Evolutionary conservation across 1,140 invertebrate genomes (phyloP).

Genomic region (Drosophila nannoptera): DNA sequence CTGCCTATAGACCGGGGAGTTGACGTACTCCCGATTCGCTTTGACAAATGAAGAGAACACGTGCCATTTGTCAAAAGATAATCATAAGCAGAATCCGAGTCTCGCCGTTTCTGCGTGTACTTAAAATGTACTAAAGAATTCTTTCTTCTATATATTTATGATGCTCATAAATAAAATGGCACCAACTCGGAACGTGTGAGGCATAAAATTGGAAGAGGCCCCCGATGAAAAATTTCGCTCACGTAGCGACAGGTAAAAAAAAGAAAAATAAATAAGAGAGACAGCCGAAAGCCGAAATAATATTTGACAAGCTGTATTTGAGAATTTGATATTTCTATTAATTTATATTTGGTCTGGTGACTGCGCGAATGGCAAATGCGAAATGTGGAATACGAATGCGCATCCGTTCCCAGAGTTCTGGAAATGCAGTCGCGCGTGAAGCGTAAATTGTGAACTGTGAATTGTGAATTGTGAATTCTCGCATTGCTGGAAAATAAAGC

Average conservation of each 20-base stretch:
- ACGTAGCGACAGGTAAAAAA: slow-evolving; percentile 42
- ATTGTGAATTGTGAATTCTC: slow-evolving; percentile 32
- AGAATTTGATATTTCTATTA: slow-evolving; percentile 51
- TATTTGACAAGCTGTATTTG: slow-evolving; percentile 38
- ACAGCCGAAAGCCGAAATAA: slow-evolving; percentile 1
- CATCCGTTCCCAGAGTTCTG: slow-evolving; percentile 42
- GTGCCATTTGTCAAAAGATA: slow-evolving; percentile 63
- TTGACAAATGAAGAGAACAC: slow-evolving; percentile 44
- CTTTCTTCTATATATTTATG: slow-evolving; percentile 69
- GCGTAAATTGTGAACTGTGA: slow-evolving; percentile 31
- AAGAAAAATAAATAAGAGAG: background rate
- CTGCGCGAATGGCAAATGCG: background rate
- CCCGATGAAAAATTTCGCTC: slow-evolving; percentile 32
- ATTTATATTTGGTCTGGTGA: slow-evolving; percentile 38
- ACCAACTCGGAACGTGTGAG: slow-evolving; percentile 58
- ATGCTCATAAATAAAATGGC: slow-evolving; percentile 66
- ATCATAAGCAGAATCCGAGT: slow-evolving; percentile 42
- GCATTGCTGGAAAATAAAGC: slow-evolving; percentile 24
- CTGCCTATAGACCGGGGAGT: slow-evolving; percentile 16
- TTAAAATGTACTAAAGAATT: slow-evolving; percentile 42
- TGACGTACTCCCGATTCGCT: slow-evolving; percentile 20
- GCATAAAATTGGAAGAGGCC: slow-evolving; percentile 53
- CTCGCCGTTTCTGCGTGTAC: slow-evolving; percentile 22
- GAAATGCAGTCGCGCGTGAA: slow-evolving; percentile 58
- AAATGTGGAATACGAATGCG: slow-evolving; percentile 33